Evolutionary conservation across 2,113 vertebrate species (phyloP).

Genomic region (Trinectes maculatus): DNA sequence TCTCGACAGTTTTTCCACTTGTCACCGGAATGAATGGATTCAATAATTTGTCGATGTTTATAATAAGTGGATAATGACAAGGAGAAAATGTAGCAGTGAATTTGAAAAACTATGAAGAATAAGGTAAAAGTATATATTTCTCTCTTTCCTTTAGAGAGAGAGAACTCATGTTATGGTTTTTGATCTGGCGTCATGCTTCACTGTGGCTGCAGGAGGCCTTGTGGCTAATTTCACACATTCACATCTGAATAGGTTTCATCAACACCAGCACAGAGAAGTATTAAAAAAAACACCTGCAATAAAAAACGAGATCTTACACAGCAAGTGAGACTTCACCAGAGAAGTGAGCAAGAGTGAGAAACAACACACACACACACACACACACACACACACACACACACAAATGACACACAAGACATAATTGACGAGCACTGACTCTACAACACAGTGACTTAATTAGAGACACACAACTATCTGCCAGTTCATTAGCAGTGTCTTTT

Average conservation of each 20-base stretch:
- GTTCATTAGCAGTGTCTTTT: too few species aligned
- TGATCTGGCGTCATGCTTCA: slow-evolving; percentile 23
- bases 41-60: background rate
- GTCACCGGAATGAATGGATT: background rate
- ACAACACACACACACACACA: too few species aligned
- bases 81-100: background rate
- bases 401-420: background rate
- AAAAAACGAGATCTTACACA: slow-evolving; percentile 23
- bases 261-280: background rate
- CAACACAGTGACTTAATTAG: slow-evolving; percentile 4
- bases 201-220: slow-evolving; percentile 11
- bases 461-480: background rate
- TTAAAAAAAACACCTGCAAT: slow-evolving; percentile 12
- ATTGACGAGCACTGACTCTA: background rate
- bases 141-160: too few species aligned
- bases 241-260: slow-evolving; percentile 40
- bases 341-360: too few species aligned
- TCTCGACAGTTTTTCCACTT: slow-evolving; percentile 6
- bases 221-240: slow-evolving; percentile 27
- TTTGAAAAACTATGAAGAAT: too few species aligned
- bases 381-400: too few species aligned
- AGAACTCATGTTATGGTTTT: slow-evolving; percentile 3
- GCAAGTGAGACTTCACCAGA: too few species aligned
- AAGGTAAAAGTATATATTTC: too few species aligned
- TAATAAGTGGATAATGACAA: background rate